A percentile compares a stretch with the other conserved stretches of the same genome.
These are phyloP conservation scores for Synanthedon myopaeformis DNA, from an alignment of 2,888 invertebrate genomes.

Conservation along the genomic window DNA sequence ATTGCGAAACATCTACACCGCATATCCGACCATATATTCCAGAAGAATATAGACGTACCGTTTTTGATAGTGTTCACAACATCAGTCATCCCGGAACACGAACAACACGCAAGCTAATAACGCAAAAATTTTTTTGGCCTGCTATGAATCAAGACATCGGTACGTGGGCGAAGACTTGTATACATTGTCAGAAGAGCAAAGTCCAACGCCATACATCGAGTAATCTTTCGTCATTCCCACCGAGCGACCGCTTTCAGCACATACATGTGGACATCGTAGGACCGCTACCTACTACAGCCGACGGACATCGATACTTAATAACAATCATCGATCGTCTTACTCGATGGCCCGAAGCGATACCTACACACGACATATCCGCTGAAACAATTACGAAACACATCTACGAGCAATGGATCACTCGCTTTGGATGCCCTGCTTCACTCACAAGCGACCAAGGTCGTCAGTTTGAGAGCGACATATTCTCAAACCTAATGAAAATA, in stretches of 20 bases:
- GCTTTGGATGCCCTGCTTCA: neutral
- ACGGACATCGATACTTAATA: neutral
- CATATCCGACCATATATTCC: no score
- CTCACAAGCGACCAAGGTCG: neutral
- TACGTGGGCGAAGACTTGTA: constrained; percentile 1
- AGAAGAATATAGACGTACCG: neutral
- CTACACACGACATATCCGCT: neutral
- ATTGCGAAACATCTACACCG: no score
- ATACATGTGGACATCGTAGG: constrained; percentile 4
- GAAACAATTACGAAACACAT: neutral
- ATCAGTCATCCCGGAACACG: no score
- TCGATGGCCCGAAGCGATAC: neutral
- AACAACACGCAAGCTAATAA: no score
- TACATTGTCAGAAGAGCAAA: constrained; percentile 3
- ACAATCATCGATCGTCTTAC: neutral
- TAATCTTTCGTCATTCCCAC: constrained; percentile 2
- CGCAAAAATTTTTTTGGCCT: constrained; percentile 1
- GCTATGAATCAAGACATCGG: constrained; percentile 3
- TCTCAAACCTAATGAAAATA: neutral
- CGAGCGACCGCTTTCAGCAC: constrained; percentile 3
- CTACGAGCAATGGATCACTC: neutral
- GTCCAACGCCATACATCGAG: constrained; percentile 2
- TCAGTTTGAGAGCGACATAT: neutral
- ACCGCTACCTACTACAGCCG: neutral
- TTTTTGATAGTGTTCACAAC: no score